Conservation (phyloP, 1,140 invertebrate genomes). For the Drosophila neocordata region DNA sequence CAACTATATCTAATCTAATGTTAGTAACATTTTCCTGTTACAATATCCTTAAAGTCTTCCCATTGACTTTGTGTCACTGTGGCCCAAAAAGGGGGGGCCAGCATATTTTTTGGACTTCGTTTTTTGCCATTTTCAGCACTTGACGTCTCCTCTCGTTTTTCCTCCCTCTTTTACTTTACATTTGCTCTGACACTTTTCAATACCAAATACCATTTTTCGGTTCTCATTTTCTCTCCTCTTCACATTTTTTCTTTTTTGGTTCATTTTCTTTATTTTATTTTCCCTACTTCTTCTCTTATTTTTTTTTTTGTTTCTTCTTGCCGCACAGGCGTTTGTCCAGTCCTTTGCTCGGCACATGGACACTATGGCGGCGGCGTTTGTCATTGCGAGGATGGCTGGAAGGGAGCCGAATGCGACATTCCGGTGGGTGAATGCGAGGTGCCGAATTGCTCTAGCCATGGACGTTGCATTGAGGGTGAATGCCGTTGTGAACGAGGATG, state of each 20-base stretch:
- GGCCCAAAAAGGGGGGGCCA: background rate
- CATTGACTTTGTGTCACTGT: background rate
- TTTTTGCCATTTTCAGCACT: background rate
- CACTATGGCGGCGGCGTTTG: conserved; percentile 97
- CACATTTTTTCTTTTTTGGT: background rate
- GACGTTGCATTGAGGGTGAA: conserved; percentile 93
- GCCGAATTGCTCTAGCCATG: conserved; percentile 95
- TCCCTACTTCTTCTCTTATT: background rate
- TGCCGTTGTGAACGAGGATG: conserved; percentile 95
- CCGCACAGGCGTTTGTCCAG: conserved; percentile 94
- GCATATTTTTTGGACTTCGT: background rate
- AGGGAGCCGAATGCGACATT: conserved; percentile 97
- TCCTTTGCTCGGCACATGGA: conserved; percentile 97
- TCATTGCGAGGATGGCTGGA: conserved; percentile 98
- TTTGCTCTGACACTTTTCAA: conserved; percentile 62
- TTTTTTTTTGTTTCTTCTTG: conserved; percentile 15
- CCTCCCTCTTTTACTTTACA: conserved; percentile 23
- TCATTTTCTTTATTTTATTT: background rate
- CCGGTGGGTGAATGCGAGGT: conserved; percentile 95
- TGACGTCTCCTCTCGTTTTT: background rate
- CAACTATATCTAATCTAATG: too few relatives aligned
- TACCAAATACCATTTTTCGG: conserved; percentile 34
- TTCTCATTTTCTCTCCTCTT: conserved; percentile 13
- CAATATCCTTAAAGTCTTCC: background rate
- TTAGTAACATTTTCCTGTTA: too few relatives aligned